Conservation (phyloP, 2,888 invertebrate species). For the Coleophora deauratella region DNA sequence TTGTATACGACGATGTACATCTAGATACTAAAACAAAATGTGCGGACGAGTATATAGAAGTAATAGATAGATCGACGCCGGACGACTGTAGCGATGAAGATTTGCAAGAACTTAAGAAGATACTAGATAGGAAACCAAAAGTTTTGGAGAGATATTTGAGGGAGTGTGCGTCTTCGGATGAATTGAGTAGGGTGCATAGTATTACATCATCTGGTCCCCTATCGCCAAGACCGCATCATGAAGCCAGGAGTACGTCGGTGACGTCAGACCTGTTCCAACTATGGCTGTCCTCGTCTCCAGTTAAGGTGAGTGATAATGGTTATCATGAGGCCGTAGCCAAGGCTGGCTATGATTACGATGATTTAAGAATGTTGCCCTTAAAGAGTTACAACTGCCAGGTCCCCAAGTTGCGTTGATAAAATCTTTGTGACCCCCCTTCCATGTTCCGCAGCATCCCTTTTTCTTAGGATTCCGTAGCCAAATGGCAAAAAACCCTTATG, state of each 20-base stretch:
- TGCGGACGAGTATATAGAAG: conserved; percentile 51
- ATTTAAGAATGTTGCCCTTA: too few species aligned
- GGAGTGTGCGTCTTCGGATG: conserved; percentile 81
- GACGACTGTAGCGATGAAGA: conserved; percentile 61
- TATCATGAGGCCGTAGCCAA: conserved; percentile 1
- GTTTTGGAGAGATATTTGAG: conserved; percentile 84
- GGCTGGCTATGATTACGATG: too few species aligned
- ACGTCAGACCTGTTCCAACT: conserved; percentile 89
- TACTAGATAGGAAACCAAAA: conserved; percentile 73
- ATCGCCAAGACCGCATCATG: conserved; percentile 61
- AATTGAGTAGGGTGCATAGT: conserved; percentile 75
- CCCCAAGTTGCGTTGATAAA: too few species aligned
- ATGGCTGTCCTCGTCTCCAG: conserved; percentile 86
- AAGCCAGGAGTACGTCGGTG: conserved; percentile 80
- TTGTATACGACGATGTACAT: conserved; percentile 51
- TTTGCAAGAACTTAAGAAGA: conserved; percentile 46
- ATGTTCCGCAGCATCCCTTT: too few species aligned
- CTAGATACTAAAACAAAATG: conserved; percentile 51
- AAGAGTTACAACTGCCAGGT: too few species aligned
- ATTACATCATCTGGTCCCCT: conserved; percentile 69
- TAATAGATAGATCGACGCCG: conserved; percentile 54
- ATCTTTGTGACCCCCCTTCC: too few species aligned
- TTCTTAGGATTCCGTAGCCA: too few species aligned
- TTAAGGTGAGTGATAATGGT: conserved; percentile 71
- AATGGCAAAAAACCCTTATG: too few species aligned